A percentile compares a stretch with the other conserved stretches of the same genome.
Conservation (phyloP, 2,797 vertebrate species). For the Stomatorhinus walkeri region DNA sequence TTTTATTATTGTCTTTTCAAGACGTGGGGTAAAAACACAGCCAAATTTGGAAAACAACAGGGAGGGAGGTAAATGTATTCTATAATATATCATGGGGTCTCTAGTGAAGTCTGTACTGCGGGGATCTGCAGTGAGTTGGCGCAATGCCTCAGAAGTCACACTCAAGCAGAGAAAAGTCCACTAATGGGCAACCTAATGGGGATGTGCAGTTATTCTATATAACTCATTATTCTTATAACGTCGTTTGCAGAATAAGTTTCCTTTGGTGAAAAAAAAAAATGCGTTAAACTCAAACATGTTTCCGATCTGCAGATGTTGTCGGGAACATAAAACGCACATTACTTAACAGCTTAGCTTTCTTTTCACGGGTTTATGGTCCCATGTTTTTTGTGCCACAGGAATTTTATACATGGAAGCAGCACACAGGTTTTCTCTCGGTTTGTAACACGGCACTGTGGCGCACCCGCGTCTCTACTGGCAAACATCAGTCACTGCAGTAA, state of each 20-base stretch:
- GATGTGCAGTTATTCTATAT: neutral
- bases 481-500: slow-evolving; percentile 3
- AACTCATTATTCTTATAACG: neutral
- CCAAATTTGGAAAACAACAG: neutral
- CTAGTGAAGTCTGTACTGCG: neutral
- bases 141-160: neutral
- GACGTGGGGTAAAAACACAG: neutral
- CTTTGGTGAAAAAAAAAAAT: neutral
- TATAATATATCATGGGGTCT: neutral
- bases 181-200: neutral
- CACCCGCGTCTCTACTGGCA: neutral
- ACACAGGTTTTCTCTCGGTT: neutral
- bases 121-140: neutral
- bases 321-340: neutral
- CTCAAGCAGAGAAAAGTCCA: neutral
- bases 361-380: neutral
- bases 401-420: neutral
- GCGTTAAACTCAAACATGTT: neutral
- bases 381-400: neutral
- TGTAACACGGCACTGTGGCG: neutral
- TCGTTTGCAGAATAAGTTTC: neutral
- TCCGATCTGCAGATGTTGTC: neutral
- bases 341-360: neutral
- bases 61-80: neutral
- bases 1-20: neutral